A percentile compares a stretch with the other conserved stretches of the same genome.
phyloP scores from a whole-genome alignment of 2,888 invertebrate genomes.

The Luperina testacea region DNA sequence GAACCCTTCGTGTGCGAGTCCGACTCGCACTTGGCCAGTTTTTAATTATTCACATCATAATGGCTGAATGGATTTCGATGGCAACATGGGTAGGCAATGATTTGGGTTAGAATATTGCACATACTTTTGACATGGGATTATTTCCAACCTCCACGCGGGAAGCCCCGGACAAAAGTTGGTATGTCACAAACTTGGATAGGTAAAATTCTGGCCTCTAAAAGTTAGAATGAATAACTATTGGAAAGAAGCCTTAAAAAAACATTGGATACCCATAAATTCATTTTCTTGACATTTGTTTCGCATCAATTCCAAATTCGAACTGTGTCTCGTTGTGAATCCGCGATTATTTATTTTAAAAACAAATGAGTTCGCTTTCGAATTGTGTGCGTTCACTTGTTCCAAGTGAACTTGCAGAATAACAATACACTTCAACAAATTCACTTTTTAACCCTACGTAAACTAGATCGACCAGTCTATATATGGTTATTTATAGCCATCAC shows the following conservation, averaged over 20 bases:
- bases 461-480: background rate
- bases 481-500: too few relatives aligned
- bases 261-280: background rate
- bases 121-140: background rate
- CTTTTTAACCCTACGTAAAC: background rate
- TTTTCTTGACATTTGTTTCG: background rate
- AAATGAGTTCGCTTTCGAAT: background rate
- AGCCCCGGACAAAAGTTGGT: too few relatives aligned
- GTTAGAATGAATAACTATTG: background rate
- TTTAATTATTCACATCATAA: background rate
- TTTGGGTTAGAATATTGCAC: background rate
- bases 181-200: background rate
- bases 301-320: background rate
- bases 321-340: background rate
- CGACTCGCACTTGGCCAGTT: too few relatives aligned
- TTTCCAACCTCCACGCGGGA: too few relatives aligned
- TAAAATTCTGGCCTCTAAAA: background rate
- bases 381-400: background rate
- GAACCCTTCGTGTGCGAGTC: too few relatives aligned
- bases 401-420: background rate
- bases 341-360: background rate
- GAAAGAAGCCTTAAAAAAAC: background rate
- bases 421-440: too few relatives aligned
- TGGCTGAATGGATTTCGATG: background rate
- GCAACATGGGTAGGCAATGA: background rate